A percentile compares a stretch with the other conserved stretches of the same genome.
Conservation (phyloP, 1,140 invertebrate genomes). For the Heliconius melpomene region DNA sequence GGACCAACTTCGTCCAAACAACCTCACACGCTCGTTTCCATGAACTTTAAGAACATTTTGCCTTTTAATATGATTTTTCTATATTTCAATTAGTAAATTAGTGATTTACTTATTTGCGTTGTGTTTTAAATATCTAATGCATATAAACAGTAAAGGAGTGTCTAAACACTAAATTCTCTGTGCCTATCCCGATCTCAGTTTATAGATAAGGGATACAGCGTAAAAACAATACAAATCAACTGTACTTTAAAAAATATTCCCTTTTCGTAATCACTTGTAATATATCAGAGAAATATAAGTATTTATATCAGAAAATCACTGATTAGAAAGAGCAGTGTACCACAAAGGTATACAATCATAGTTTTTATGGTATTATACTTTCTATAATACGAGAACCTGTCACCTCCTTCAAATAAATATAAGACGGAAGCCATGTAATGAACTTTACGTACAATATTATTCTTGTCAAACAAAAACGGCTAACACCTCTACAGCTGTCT, state of each 20-base stretch:
- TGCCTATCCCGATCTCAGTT: too few relatives aligned
- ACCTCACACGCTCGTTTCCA: slow-evolving; percentile 14
- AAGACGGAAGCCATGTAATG: slow-evolving; percentile 1
- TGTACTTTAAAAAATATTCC: not conserved
- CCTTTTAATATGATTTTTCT: not conserved
- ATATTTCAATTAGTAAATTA: not conserved
- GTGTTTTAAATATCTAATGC: too few relatives aligned
- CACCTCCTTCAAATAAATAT: slow-evolving; percentile 13
- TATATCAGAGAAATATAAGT: not conserved
- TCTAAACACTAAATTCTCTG: too few relatives aligned
- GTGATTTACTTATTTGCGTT: too few relatives aligned
- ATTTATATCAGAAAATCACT: not conserved
- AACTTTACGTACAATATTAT: slow-evolving; percentile 5
- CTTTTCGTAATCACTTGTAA: not conserved
- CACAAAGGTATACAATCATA: not conserved
- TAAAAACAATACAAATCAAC: too few relatives aligned
- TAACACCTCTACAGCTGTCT: slow-evolving; percentile 38
- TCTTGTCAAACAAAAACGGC: not conserved
- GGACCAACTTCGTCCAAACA: slow-evolving; percentile 69
- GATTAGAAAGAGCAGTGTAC: not conserved
- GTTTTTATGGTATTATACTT: not conserved
- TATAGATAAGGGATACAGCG: too few relatives aligned
- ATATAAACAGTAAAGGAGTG: too few relatives aligned
- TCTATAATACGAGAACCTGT: slow-evolving; percentile 4
- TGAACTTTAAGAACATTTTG: slow-evolving; percentile 4